A percentile compares a stretch with the other conserved stretches of the same genome.
Evolutionary conservation across 2,888 invertebrate genomes (phyloP).

Genomic region (Ormyrus labotus): DNA sequence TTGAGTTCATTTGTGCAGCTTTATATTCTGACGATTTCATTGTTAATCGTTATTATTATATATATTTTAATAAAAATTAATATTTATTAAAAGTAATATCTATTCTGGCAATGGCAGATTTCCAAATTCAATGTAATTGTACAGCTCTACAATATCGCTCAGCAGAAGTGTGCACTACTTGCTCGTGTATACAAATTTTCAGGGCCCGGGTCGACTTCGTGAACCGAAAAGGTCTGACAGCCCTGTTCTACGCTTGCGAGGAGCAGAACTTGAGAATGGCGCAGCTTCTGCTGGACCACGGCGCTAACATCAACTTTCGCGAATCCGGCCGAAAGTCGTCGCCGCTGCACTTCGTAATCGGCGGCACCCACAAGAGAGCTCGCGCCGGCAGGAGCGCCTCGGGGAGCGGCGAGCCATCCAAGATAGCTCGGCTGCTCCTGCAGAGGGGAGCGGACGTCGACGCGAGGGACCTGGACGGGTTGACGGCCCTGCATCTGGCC

Average conservation of each 20-base stretch:
- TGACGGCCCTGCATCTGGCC: slow-evolving; percentile 39
- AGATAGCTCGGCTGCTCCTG: not conserved
- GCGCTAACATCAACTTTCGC: not conserved
- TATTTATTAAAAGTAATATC: too few species aligned
- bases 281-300: not conserved
- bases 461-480: not conserved
- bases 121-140: too few species aligned
- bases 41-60: too few species aligned
- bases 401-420: not conserved
- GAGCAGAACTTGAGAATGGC: not conserved
- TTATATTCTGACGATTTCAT: too few species aligned
- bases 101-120: too few species aligned
- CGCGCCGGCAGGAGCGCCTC: not conserved
- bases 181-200: not conserved
- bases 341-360: slow-evolving; percentile 31
- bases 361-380: not conserved
- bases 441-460: not conserved
- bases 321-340: slow-evolving; percentile 12
- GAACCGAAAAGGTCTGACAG: slow-evolving; percentile 24
- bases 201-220: slow-evolving; percentile 34
- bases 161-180: too few species aligned
- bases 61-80: too few species aligned
- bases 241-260: slow-evolving; percentile 43
- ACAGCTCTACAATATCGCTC: too few species aligned
- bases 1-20: too few species aligned